phyloP scores from a whole-genome alignment of 2,888 invertebrate species.

The Lithosia quadra region DNA sequence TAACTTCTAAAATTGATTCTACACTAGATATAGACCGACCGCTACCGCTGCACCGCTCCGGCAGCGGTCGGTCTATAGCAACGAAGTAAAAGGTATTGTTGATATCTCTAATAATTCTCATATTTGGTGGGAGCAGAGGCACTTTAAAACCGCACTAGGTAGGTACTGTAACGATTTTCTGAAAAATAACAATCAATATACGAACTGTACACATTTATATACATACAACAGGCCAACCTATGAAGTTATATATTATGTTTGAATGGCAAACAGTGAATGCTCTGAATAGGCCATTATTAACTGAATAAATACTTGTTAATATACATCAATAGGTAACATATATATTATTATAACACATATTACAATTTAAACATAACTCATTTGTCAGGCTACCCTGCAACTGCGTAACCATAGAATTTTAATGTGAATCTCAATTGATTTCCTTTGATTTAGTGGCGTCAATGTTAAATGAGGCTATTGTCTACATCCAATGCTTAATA shows the following conservation, averaged over 20 bases:
- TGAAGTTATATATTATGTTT: not conserved
- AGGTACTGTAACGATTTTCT: not conserved
- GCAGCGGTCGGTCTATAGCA: too few species aligned
- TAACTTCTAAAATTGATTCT: too few species aligned
- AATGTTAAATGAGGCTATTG: slow-evolving; percentile 35
- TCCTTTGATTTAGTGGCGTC: slow-evolving; percentile 24
- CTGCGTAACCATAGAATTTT: slow-evolving; percentile 20
- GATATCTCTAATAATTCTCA: not conserved
- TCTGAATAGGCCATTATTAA: not conserved
- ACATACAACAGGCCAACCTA: not conserved
- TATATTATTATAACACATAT: not conserved
- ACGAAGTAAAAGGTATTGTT: too few species aligned
- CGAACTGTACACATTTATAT: not conserved
- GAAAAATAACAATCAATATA: not conserved
- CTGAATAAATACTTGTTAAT: not conserved
- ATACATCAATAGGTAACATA: not conserved
- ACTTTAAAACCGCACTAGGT: too few species aligned
- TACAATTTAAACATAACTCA: not conserved
- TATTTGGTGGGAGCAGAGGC: not conserved
- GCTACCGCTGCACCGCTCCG: too few species aligned
- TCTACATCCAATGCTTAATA: not conserved
- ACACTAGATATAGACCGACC: too few species aligned
- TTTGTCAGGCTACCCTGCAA: not conserved
- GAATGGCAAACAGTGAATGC: not conserved
- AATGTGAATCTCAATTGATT: slow-evolving; percentile 33